phyloP scores from a whole-genome alignment of 2,888 invertebrate genomes.

The Pyrgus malvae region DNA sequence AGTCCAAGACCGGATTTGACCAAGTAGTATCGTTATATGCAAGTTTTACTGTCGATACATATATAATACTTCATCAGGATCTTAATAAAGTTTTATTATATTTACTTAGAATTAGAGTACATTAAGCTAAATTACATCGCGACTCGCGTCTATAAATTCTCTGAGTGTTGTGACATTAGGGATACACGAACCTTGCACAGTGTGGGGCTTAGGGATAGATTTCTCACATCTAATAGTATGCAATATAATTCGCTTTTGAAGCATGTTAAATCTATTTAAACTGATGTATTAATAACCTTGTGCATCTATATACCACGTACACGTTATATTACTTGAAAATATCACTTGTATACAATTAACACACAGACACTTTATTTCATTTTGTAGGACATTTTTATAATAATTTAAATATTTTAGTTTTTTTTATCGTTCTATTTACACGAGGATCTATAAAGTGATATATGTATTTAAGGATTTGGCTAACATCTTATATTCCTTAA shows the following conservation, averaged over 20 bases:
- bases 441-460: constrained; percentile 8
- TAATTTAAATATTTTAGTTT: constrained; percentile 1
- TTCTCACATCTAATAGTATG: constrained; percentile 46
- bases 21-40: too few species aligned
- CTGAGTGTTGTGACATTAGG: constrained; percentile 42
- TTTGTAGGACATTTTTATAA: constrained; percentile 24
- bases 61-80: constrained; percentile 32
- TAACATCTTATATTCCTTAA: constrained; percentile 1
- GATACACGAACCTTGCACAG: constrained; percentile 52
- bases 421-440: constrained; percentile 18
- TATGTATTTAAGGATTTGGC: constrained; percentile 12
- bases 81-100: constrained; percentile 29
- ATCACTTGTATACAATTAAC: constrained; percentile 18
- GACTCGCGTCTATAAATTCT: constrained; percentile 36
- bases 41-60: too few species aligned
- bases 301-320: constrained; percentile 25
- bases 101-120: constrained; percentile 38
- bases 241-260: constrained; percentile 51
- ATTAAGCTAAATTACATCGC: constrained; percentile 53
- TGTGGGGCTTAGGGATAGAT: constrained; percentile 57
- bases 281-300: constrained; percentile 24
- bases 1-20: too few species aligned
- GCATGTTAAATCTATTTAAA: constrained; percentile 42
- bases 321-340: constrained; percentile 24
- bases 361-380: constrained; percentile 14